Evolutionary conservation across 1,140 invertebrate species (phyloP), one percentile per base, ranked within the genome.

Genomic region (Euura lappo): DNA sequence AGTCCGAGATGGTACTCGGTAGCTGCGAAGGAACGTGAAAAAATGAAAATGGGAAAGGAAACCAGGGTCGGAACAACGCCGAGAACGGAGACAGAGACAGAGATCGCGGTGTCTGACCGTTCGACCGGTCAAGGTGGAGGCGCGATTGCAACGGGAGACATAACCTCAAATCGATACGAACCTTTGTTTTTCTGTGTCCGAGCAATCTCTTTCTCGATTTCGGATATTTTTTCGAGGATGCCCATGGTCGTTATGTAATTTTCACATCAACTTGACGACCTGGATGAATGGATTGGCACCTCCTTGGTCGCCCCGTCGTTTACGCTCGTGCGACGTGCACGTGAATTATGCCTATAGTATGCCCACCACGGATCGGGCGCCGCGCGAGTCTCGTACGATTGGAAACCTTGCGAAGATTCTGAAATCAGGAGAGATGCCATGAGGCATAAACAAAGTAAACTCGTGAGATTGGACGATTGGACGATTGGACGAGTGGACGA

Each of bases 181-280:
- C 97, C 97, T 95, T 99, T 99, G 90, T 99, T 99, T 89, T 99
- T 99, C 87, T 99, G 98, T 44, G 98, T 99, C 79, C 98, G 90
- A 5, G 96, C 94, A 70, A 99, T 99, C 93, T 99, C 99, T 80
- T 93, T 94, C 86, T 99, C 98, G 72, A 99, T 99, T 91, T 99
- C 98, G 0, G 95, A 93, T 86, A 99, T 99, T 91, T 98, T 99
- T 83, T 99, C 98, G 78, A 99, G 88, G 85, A 99, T 99, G 77
- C 98, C 97, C 98, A 99, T 99, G 51, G 28, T 28, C 28, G 28
- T 28, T 28, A 28, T 28, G 28, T 28, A 28, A 28, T 28, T 28
- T 28, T 28, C 28, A 28, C 28, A 28, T 28, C 28, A 28, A 28
- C 28, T 28, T 28, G 0, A 28, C 28, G 28, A 28, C 28, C 28